Base-by-base conservation (phyloP, 2,888 invertebrate genomes). In the Drosophila borborema region DNA sequence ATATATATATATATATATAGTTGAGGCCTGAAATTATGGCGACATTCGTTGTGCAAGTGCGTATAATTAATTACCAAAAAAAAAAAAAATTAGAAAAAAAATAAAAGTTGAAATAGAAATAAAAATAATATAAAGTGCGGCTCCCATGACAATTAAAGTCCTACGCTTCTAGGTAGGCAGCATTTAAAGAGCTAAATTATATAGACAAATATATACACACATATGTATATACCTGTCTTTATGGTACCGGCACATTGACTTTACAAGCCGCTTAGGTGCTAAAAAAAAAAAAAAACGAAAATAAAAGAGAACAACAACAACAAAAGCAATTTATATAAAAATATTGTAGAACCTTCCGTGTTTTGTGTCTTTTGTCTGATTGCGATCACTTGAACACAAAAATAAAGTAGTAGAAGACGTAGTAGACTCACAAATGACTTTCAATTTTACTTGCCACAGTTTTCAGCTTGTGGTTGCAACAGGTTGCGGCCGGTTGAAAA, bases 21-120 rank as follows among this genome's bases (percentile, higher is more conserved):
- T 74, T 71, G 74, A 74, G 74, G 72, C 68, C 65, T 71, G 67
- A 87, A 84, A 85, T 74, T 82, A 72, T 63, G 72, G 86, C 86
- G 86, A 85, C 89, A 83, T 80, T 76, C 64, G 68, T 80, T 82
- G 81, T 64, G 83, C 85, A 89, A 87, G 90, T 90, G 77, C 79
- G 85, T 87, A 77, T 74, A 81, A 89, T 84, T 89, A 89, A 80
- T 80, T 77, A 79, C 72, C 67, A 79, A 72, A 79, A 59, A 49
- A 41, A 64, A 51, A 70, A 20, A 20, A 20, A 20, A 20, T 1
- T 20, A 2, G 1, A 20, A 23, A 64, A 60, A 65, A 28, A 55
- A 55, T 56, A 63, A 64, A 54, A 71, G 20, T 31, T 10, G 14
- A 53, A 46, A 46, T 38, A 58, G 41, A 56, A 56, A 69, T 65